Base-by-base conservation (phyloP, 2,113 vertebrate species). In the Clarias batrachus region DNA sequence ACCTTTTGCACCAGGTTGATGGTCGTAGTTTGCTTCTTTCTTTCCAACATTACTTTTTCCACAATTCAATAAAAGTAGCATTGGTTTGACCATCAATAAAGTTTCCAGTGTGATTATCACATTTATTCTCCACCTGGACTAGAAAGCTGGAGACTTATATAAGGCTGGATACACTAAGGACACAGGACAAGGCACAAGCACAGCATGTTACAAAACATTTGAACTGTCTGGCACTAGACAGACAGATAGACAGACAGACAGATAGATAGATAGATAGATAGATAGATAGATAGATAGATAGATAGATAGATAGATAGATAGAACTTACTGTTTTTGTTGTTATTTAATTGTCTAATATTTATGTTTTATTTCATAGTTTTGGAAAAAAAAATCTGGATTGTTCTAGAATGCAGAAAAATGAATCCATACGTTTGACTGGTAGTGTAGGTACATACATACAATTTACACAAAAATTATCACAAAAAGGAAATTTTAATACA, bases 51-150 rank as follows among this genome's bases (percentile, higher is more conserved):
- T 21, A 10, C 9, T 23, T 73, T 41, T 73, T 73, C 23, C 2
- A 60, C 87, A 88, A 62, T 90, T 89, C 87, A 83, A 86, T 88
- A 85, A 88, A 85, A 87, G 85, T 27, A 88, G 56, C 82, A 87
- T 87, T 84, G 70, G 65, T 82, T 86, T 90, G 85, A 83, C 82
- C 87, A 88, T 85, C 85, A 89, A 87, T 88, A 89, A 87, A 57
- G 37, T 77, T 73, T 56, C 79, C 68, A 84, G 68, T 62, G 77
- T 62, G 71, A 37, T 54, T 10, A 12, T 21, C 8, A n/a, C 33
- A 74, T 60, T 76, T 62, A 65, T 52, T 84, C 25, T 77, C 73
- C 65, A 85, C 13, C 60, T 63, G 83, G 23, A 65, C n/a, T 48
- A 6, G 56, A 74, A 73, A 11, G 71, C 30, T 27, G 41, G 6